These are phyloP conservation scores for Isichthys henryi DNA, from an alignment of 2,113 vertebrate species.

Conservation along the genomic window DNA sequence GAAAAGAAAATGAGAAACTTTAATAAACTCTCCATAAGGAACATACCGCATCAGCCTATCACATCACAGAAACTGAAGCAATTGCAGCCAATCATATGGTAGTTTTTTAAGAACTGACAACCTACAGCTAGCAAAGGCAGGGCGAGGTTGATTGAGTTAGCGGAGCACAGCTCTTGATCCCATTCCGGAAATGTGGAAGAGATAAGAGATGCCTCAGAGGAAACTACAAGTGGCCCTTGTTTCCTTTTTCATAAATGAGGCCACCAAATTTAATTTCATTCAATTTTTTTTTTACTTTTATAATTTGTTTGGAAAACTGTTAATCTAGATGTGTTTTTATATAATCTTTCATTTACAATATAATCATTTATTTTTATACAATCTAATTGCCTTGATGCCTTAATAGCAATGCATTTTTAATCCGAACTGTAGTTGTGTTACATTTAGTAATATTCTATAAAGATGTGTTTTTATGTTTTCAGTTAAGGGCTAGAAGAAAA, in stretches of 20 bases:
- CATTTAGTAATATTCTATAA: not conserved
- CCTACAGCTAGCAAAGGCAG: not conserved
- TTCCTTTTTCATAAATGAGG: not conserved
- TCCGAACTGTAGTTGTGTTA: not conserved
- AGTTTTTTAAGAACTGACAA: not conserved
- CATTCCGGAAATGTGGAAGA: not conserved
- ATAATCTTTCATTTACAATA: not conserved
- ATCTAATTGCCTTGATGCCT: not conserved
- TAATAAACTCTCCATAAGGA: not conserved
- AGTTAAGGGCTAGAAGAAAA: constrained; percentile 15
- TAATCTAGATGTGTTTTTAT: not conserved
- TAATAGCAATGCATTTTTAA: not conserved
- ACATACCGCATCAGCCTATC: not conserved
- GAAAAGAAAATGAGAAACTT: not conserved
- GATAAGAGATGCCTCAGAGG: not conserved
- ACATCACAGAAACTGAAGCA: not conserved
- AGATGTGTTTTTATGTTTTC: constrained; percentile 16
- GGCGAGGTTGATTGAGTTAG: not conserved
- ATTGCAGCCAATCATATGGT: not conserved
- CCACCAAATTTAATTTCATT: not conserved
- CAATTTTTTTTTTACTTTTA: not conserved
- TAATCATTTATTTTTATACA: not conserved
- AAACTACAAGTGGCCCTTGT: not conserved
- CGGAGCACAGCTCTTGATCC: not conserved
- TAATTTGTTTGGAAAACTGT: not conserved